Percentiles rank a stretch among this genome's conserved stretches.
Evolutionary conservation across 2,797 vertebrate genomes (phyloP).

Genomic region (Sphenopsis melanotis): DNA sequence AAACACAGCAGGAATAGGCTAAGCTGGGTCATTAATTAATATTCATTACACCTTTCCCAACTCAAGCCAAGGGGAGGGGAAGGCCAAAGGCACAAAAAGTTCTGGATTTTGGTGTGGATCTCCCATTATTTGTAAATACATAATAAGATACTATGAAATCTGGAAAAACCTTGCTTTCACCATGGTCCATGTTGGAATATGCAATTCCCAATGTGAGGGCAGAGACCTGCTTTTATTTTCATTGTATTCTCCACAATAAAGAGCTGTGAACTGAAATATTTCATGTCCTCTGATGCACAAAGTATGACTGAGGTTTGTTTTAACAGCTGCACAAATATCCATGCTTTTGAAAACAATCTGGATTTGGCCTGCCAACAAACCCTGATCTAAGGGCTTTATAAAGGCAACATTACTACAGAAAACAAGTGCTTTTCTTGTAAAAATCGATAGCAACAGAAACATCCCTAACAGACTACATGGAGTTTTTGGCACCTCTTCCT

Average conservation of each 20-base stretch:
- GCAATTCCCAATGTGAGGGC: not conserved
- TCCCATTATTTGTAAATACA: not conserved
- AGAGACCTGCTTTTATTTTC: not conserved
- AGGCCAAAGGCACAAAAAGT: not conserved
- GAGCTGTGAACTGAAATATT: not conserved
- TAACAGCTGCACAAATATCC: slow-evolving; percentile 50
- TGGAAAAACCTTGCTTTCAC: not conserved
- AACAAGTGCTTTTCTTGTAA: slow-evolving; percentile 32
- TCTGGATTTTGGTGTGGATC: not conserved
- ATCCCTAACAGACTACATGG: not conserved
- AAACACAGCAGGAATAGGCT: not conserved
- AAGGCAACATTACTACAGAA: slow-evolving; percentile 14
- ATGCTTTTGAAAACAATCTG: slow-evolving; percentile 29
- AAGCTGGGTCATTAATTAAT: not conserved
- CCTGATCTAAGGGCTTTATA: slow-evolving; percentile 44
- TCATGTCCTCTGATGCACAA: not conserved
- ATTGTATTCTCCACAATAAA: not conserved
- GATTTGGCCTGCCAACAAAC: slow-evolving; percentile 32
- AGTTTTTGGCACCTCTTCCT: slow-evolving; percentile 21
- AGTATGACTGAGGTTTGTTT: slow-evolving; percentile 17
- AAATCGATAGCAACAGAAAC: slow-evolving; percentile 36
- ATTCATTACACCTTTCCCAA: not conserved
- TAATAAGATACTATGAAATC: not conserved
- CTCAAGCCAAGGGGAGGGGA: not conserved
- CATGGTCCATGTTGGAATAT: not conserved